phyloP scores from a whole-genome alignment of 64 coral and sea anemone species.

The Montipora capricornis region DNA sequence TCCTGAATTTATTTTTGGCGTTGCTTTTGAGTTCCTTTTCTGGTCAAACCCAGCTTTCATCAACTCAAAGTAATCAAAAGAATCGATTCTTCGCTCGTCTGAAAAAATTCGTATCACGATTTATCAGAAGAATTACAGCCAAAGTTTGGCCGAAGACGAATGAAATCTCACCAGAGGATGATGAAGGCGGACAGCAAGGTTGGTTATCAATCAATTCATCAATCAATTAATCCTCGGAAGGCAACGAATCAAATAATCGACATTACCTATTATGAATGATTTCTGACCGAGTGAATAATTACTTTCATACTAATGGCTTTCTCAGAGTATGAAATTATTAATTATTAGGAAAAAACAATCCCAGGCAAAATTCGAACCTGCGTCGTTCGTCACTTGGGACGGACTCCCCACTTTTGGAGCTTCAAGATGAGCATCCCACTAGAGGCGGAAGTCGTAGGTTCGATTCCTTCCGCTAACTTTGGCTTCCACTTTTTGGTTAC shows the following conservation, averaged over 20 bases:
- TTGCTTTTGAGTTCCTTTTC: conserved; percentile 87
- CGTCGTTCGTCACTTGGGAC: too few species aligned
- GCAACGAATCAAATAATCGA: neutral
- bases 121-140: conserved; percentile 43
- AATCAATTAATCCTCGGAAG: neutral
- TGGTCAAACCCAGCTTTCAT: conserved; percentile 17
- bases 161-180: neutral
- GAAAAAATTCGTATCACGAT: conserved; percentile 19
- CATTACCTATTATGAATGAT: too few species aligned
- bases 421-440: too few species aligned
- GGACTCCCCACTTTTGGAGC: too few species aligned
- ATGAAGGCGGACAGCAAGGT: neutral
- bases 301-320: too few species aligned
- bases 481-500: too few species aligned
- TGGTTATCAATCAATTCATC: neutral
- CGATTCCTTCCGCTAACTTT: too few species aligned
- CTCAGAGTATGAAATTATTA: too few species aligned
- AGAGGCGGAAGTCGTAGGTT: too few species aligned
- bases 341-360: too few species aligned
- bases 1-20: conserved; percentile 92
- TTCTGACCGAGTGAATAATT: too few species aligned
- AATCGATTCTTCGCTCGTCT: neutral
- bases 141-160: conserved; percentile 22
- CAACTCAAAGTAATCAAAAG: conserved; percentile 7
- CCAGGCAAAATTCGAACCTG: too few species aligned